Conservation (phyloP, 1,140 invertebrate species). For the Marisa cornuarietis region DNA sequence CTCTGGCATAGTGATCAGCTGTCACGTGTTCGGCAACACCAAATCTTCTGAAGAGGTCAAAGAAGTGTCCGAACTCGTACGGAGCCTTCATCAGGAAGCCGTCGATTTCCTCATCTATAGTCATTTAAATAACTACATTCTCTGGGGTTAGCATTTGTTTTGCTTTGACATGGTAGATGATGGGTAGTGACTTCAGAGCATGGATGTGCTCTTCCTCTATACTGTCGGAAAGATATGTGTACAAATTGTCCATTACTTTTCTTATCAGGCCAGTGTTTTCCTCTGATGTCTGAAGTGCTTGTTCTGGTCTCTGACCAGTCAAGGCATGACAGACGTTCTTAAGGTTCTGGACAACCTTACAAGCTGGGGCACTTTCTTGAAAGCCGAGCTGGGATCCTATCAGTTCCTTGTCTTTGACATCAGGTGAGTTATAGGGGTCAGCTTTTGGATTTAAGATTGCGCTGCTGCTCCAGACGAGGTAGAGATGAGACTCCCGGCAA, state of each 20-base stretch:
- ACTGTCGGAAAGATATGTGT: constrained; percentile 19
- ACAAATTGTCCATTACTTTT: constrained; percentile 24
- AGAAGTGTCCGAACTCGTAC: constrained; percentile 35
- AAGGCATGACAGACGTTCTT: background rate
- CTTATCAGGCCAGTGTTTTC: constrained; percentile 8
- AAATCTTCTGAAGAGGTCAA: constrained; percentile 39
- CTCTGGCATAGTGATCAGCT: constrained; percentile 34
- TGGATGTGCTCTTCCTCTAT: background rate
- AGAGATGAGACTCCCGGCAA: background rate
- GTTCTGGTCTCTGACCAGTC: background rate
- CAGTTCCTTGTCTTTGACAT: too few relatives aligned
- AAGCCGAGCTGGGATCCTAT: background rate
- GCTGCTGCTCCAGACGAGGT: constrained; percentile 37
- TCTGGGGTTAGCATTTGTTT: constrained; percentile 36
- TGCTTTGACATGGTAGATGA: constrained; percentile 27
- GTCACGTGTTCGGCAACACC: constrained; percentile 32
- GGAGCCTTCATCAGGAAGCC: constrained; percentile 42
- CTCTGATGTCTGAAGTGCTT: background rate
- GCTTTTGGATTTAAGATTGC: background rate
- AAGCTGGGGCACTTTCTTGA: background rate
- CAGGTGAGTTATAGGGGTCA: too few relatives aligned
- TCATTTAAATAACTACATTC: constrained; percentile 36
- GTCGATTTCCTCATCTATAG: constrained; percentile 36
- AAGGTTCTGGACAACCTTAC: background rate
- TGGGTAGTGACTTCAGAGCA: constrained; percentile 17